Evolutionary conservation across 2,797 vertebrate species (phyloP), one percentile per base, ranked within the genome.

Genomic region (Meriones psammophilus): DNA sequence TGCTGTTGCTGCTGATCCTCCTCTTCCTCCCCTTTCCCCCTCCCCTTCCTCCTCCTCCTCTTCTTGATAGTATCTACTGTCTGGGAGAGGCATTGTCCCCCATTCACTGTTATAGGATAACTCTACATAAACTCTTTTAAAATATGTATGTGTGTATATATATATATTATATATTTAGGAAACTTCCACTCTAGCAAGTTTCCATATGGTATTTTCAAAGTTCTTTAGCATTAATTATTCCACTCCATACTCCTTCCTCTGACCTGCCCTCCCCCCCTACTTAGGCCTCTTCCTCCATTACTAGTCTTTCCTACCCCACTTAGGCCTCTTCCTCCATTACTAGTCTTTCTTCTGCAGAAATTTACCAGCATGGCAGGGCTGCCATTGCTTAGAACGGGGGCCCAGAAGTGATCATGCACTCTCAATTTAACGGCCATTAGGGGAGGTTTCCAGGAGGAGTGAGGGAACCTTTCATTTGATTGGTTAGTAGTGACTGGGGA

Each of bases 21-120:
- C 6, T 60, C 12, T 0, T 39, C 14, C n/a, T 36, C n/a, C 7
- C 39, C 24, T 2, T 42, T 24, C 5, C 8, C 13, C 2, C 5
- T 5, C 30, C 33, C 7, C 71, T 12, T 8, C 17, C 17, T 14
- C 66, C 28, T 14, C 30, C 30, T 33, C 30, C 36, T 76, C 24
- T 81, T 62, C n/a, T 64, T 84, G 80, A 46, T 46, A 46, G 28
- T 15, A 33, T 12, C 60, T 66, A 84, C 15, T 46, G 18, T 46
- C 39, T 84, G 26, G 26, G 4, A 84, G 60, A 64, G 28, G 22
- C 17, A 42, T 20, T 20, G 15, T 20, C 5, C 9, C 64, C 17
- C 5, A 66, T 46, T 39, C 26, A 24, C 28, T 13, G 39, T 30
- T 46, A 20, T 33, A 84, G 17, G 15, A 20, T 30, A 30, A 30